Evolutionary conservation across 1,140 invertebrate genomes (phyloP), one percentile per base, ranked within the genome.

Genomic region (Cotesia glomerata): DNA sequence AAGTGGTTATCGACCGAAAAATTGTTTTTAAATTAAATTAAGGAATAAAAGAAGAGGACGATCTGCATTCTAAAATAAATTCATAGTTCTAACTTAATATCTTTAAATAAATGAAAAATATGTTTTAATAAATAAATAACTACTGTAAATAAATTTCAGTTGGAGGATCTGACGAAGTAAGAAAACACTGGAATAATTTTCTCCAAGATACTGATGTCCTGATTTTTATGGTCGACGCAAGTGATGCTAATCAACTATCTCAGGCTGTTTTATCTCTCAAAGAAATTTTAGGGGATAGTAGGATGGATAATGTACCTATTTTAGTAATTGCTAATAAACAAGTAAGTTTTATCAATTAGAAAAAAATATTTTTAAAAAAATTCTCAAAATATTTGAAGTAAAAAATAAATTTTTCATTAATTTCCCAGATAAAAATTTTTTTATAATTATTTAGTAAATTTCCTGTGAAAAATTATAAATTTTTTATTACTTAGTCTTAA

Each of bases 201-300:
- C 75, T 89, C 26, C 86, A 88, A 75, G 88, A 89, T 58, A 87
- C 86, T 51, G 86, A 88, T 77, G 75, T 88, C 4, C 74, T 89
- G 36, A 76, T 89, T 11, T 89, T 85, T 80, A 84, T 89, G 75
- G 84, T 88, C 63, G 88, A 89, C 81, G 79, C 87, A 7, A 74
- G 82, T 7, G 81, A 87, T 73, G 64, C 76, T 32, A 75, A 80
- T 63, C 84, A 79, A 74, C 72, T 87, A 58, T 71, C 84, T n/a
- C 18, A 76, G 18, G 82, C 83, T 61, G 80, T 81, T 18, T 79
- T 77, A 51, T 81, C 81, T 16, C 71, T 88, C 4, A 88, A 87
- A 77, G 80, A 84, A 71, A 79, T 87, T 65, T 73, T 87, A 69
- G 84, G 84, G 4, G 86, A 88, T 77, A 72, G 76, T 14, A 79